Evolutionary conservation across 2,113 vertebrate species (phyloP).

Genomic region (Crypturellus undulatus): DNA sequence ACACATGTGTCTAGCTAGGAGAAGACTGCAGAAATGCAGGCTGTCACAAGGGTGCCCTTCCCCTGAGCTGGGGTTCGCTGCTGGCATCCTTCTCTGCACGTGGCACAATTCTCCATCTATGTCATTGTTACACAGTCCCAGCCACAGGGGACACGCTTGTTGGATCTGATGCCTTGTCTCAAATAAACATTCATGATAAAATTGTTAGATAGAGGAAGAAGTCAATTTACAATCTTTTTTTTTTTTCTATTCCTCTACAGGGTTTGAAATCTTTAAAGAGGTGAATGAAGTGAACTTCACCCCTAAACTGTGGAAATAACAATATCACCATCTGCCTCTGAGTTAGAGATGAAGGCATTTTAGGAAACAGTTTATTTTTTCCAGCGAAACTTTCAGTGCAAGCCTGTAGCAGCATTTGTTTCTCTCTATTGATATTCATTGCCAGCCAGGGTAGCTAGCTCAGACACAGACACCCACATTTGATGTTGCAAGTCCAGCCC

Average conservation of each 20-base stretch:
- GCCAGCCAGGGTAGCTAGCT: rapidly evolving
- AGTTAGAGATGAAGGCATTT: background rate
- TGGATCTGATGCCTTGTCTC: background rate
- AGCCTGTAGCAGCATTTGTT: background rate
- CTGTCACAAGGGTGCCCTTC: background rate
- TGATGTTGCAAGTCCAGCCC: background rate
- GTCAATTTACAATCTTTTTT: too few species aligned
- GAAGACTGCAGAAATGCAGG: background rate
- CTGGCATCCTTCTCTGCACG: background rate
- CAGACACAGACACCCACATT: background rate
- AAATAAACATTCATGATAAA: background rate
- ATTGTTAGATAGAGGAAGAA: background rate
- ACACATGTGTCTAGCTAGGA: background rate
- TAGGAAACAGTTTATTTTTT: background rate
- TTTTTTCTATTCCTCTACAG: background rate
- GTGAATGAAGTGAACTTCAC: background rate
- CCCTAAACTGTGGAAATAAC: background rate
- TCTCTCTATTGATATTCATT: background rate
- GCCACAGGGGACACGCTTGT: background rate
- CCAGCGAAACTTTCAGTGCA: background rate
- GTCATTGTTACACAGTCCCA: background rate
- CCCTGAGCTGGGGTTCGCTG: background rate
- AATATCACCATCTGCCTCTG: background rate
- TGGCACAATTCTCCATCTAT: background rate
- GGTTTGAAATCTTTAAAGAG: background rate